Conservation (phyloP, 2,797 vertebrate species). For the Champsocephalus esox region DNA sequence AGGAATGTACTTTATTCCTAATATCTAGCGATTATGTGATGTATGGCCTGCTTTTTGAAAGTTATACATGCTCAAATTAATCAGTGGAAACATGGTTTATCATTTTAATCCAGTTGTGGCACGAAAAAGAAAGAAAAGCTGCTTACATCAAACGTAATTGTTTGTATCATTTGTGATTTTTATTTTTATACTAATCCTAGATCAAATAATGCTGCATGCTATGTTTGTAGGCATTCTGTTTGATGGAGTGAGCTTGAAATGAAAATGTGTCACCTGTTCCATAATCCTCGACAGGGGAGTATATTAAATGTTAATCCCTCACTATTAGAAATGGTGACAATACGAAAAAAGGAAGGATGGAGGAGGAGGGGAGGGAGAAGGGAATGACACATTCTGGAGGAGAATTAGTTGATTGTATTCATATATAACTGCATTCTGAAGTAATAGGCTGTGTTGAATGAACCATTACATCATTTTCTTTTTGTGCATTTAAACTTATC, state of each 20-base stretch:
- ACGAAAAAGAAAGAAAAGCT: constrained; percentile 60
- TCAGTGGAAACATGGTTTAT: constrained; percentile 50
- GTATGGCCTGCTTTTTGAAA: constrained; percentile 22
- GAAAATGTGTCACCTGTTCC: constrained; percentile 77
- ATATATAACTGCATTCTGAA: constrained; percentile 31
- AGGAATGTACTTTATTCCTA: constrained; percentile 12
- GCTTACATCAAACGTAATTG: constrained; percentile 70
- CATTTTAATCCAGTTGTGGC: constrained; percentile 64
- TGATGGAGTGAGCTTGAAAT: constrained; percentile 59
- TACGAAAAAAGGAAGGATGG: constrained; percentile 2
- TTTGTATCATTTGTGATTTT: constrained; percentile 69
- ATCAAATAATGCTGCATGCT: constrained; percentile 62
- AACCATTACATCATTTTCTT: constrained; percentile 18
- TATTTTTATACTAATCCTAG: constrained; percentile 62
- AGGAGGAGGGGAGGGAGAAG: not conserved
- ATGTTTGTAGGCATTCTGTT: constrained; percentile 38
- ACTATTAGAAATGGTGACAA: constrained; percentile 67
- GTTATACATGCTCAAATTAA: constrained; percentile 41
- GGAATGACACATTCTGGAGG: constrained; percentile 17
- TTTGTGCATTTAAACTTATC: constrained; percentile 24
- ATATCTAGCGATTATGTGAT: not conserved
- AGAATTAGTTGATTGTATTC: constrained; percentile 29
- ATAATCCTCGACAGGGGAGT: constrained; percentile 73
- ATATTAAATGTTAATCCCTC: constrained; percentile 79
- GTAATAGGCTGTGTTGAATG: constrained; percentile 43